Conservation (phyloP, 2,797 vertebrate genomes). For the Telmatherina bonti region DNA sequence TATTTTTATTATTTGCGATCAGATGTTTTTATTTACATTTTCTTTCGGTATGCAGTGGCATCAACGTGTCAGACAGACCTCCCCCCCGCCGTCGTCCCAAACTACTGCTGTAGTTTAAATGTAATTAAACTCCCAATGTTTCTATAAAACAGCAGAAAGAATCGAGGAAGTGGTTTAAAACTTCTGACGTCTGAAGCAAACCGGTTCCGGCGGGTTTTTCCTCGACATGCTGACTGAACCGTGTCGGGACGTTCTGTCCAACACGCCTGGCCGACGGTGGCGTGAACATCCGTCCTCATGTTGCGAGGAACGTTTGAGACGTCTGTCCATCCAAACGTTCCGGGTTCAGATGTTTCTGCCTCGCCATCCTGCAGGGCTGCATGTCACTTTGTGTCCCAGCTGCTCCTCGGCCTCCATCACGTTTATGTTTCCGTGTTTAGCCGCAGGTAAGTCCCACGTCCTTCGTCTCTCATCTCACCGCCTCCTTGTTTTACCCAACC, state of each 20-base stretch:
- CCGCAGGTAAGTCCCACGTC: conserved; percentile 76
- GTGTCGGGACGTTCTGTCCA: not conserved
- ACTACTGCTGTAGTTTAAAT: too few relatives aligned
- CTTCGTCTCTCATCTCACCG: conserved; percentile 52
- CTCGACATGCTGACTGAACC: not conserved
- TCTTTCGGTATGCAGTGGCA: too few relatives aligned
- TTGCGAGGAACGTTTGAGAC: conserved; percentile 5
- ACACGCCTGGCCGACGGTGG: conserved; percentile 15
- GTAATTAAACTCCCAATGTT: too few relatives aligned
- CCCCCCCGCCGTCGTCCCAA: too few relatives aligned
- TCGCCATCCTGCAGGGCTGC: conserved; percentile 72
- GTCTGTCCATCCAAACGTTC: conserved; percentile 5
- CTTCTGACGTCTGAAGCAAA: too few relatives aligned
- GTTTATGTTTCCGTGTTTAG: conserved; percentile 39
- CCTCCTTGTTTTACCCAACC: conserved; percentile 53
- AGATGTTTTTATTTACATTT: too few relatives aligned
- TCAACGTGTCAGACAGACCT: too few relatives aligned
- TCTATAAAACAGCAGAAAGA: too few relatives aligned
- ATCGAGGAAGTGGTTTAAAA: too few relatives aligned
- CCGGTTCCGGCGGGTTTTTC: not conserved
- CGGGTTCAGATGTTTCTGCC: conserved; percentile 9
- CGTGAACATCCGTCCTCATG: conserved; percentile 2
- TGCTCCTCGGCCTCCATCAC: conserved; percentile 28
- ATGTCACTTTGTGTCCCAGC: conserved; percentile 49
- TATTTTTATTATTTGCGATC: too few relatives aligned